Percentiles rank a stretch among this genome's conserved stretches.
These are phyloP conservation scores for Orientallactaga bullata DNA, from an alignment of 2,113 vertebrate genomes.

Conservation along the genomic window DNA sequence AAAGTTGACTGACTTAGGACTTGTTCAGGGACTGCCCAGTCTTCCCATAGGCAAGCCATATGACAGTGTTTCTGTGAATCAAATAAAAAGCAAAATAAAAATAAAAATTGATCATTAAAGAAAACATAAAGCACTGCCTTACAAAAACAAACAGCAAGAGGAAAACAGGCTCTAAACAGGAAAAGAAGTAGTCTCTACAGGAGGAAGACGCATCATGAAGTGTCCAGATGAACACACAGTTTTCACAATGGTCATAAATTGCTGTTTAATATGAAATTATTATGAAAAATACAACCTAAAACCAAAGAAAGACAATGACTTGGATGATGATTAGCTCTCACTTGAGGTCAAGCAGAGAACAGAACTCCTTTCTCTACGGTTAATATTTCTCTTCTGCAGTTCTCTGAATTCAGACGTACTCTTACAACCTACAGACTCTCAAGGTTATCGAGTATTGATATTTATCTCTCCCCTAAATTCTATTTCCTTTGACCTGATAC, in stretches of 20 bases:
- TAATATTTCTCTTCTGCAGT: not conserved
- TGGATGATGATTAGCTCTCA: not conserved
- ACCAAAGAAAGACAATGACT: conserved; percentile 47
- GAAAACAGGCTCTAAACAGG: not conserved
- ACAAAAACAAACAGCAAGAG: not conserved
- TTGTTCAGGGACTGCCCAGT: no score
- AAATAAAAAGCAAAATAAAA: conserved; percentile 49
- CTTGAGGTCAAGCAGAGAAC: not conserved
- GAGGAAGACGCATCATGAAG: not conserved
- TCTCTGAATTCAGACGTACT: no score
- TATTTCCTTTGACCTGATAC: no score
- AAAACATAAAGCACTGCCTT: not conserved
- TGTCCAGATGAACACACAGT: not conserved
- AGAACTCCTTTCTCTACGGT: not conserved
- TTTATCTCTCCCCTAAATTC: no score
- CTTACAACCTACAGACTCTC: no score
- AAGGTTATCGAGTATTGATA: no score
- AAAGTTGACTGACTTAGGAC: no score
- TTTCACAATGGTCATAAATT: not conserved
- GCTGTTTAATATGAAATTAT: not conserved
- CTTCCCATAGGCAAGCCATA: no score
- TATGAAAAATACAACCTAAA: not conserved
- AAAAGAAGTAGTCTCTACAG: not conserved
- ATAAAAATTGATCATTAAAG: conserved; percentile 3
- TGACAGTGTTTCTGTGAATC: not conserved